Evolutionary conservation across 2,797 vertebrate genomes (phyloP).

Genomic region (Benthosema pterotum): DNA sequence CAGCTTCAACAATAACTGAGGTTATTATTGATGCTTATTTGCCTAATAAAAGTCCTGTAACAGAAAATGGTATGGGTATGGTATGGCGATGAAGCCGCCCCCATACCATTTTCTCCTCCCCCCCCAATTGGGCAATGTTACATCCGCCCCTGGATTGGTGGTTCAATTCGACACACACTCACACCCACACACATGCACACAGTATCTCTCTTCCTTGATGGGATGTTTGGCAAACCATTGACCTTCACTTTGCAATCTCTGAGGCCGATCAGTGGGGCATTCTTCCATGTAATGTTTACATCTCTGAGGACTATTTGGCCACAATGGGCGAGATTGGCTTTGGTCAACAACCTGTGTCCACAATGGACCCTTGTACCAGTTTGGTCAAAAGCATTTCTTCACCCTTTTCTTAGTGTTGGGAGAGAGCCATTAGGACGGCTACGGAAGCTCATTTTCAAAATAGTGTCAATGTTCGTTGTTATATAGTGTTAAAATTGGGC

Average conservation of each 20-base stretch:
- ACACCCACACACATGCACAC: conserved; percentile 27
- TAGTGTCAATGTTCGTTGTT: neutral
- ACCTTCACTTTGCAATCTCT: conserved; percentile 79
- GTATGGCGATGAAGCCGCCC: no score
- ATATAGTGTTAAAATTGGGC: conserved; percentile 8
- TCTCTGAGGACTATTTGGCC: conserved; percentile 73
- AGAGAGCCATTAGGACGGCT: conserved; percentile 3
- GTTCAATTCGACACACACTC: conserved; percentile 68
- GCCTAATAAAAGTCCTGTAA: no score
- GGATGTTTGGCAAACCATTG: conserved; percentile 68
- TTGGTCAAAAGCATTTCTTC: conserved; percentile 20
- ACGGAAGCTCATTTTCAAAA: conserved; percentile 8
- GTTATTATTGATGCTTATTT: no score
- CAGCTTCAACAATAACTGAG: no score
- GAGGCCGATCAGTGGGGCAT: conserved; percentile 73
- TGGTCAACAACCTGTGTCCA: conserved; percentile 72
- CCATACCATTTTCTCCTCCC: no score
- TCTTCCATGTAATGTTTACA: conserved; percentile 80
- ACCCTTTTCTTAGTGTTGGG: conserved; percentile 37
- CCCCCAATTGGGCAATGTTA: no score
- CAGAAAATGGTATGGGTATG: no score
- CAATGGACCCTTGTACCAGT: conserved; percentile 49
- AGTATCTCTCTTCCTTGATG: conserved; percentile 52
- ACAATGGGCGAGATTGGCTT: conserved; percentile 69
- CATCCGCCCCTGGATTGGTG: no score